phyloP scores from a whole-genome alignment of 2,113 vertebrate genomes.

The Hystrix brachyura region DNA sequence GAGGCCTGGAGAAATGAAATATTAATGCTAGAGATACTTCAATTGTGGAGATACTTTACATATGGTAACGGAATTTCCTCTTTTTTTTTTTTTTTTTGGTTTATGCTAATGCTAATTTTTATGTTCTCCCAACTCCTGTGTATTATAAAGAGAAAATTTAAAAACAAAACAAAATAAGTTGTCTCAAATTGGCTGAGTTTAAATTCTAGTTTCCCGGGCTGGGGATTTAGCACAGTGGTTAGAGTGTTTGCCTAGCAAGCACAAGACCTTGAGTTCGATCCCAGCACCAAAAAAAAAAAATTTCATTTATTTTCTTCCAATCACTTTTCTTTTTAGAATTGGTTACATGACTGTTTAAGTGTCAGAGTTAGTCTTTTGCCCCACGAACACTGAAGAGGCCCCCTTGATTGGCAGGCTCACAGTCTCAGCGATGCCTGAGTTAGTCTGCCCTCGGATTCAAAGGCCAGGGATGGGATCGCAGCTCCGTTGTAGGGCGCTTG shows the following conservation, averaged over 20 bases:
- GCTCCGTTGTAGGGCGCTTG: neutral
- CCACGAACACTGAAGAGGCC: neutral
- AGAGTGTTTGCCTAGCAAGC: too few species aligned
- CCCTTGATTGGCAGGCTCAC: neutral
- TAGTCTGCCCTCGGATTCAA: constrained; percentile 13
- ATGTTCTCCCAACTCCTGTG: neutral
- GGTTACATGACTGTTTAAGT: too few species aligned
- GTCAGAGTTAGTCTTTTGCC: neutral
- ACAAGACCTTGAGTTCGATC: too few species aligned
- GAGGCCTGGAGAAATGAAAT: constrained; percentile 30
- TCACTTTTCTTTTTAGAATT: too few species aligned
- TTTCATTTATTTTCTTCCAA: too few species aligned
- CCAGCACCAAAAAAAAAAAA: too few species aligned
- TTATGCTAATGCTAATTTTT: constrained; percentile 33
- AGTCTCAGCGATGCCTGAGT: neutral
- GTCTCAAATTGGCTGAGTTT: neutral
- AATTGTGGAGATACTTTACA: neutral
- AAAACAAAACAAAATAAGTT: neutral
- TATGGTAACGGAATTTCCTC: constrained; percentile 20
- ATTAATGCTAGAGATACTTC: constrained; percentile 2
- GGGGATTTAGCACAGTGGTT: too few species aligned
- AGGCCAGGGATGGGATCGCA: neutral
- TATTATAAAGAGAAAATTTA: neutral
- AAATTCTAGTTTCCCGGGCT: neutral
- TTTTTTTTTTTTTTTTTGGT: constrained; percentile 19